Percentiles rank a stretch among this genome's conserved stretches.
Conservation (phyloP, 2,113 vertebrate genomes). For the Mellivora capensis region DNA sequence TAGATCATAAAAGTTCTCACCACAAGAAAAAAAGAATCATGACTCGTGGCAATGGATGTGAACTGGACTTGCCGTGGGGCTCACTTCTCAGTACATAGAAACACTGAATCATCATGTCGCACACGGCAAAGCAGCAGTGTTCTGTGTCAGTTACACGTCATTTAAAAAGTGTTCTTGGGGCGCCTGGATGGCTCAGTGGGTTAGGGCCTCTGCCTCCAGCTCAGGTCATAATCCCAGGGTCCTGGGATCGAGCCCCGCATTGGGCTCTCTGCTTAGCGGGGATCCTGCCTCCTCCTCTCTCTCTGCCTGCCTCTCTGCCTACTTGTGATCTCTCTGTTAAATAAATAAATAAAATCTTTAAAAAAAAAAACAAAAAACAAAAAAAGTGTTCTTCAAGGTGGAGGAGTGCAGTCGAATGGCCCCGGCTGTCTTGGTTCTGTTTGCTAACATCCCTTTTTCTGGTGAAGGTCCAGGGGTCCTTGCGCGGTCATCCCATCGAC, state of each 20-base stretch:
- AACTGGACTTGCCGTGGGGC: not conserved
- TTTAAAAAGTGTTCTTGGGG: accelerated
- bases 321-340: too few species aligned
- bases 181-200: too few species aligned
- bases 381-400: accelerated
- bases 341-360: too few species aligned
- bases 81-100: not conserved
- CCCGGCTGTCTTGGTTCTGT: not conserved
- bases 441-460: not conserved
- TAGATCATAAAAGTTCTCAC: not conserved
- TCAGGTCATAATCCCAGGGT: too few species aligned
- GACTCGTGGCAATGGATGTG: not conserved
- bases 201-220: too few species aligned
- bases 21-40: not conserved
- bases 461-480: not conserved
- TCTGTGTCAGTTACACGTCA: not conserved
- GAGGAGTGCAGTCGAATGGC: not conserved
- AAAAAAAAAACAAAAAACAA: too few species aligned
- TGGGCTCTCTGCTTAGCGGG: too few species aligned
- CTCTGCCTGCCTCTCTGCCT: too few species aligned
- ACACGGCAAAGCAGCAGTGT: not conserved
- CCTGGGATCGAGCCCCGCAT: too few species aligned
- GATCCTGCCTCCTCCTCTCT: too few species aligned
- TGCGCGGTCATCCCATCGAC: accelerated
- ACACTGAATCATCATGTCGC: accelerated